phyloP scores from a whole-genome alignment of 2,113 vertebrate species.

The Thunnus maccoyii region DNA sequence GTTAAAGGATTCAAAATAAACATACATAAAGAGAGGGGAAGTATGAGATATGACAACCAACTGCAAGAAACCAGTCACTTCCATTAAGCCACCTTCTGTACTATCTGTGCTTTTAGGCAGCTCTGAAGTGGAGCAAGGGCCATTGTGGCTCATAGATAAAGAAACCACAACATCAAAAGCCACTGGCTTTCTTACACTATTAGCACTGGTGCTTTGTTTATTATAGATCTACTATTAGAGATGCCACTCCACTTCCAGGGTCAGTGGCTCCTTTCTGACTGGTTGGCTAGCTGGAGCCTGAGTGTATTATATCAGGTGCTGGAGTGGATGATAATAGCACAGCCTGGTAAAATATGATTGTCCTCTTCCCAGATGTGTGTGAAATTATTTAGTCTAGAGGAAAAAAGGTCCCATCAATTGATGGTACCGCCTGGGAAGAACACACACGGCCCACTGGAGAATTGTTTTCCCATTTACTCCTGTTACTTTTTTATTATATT shows the following conservation, averaged over 20 bases:
- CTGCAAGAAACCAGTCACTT: slow-evolving; percentile 27
- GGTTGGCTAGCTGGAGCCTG: slow-evolving; percentile 9
- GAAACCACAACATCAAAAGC: not conserved
- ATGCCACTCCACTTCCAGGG: slow-evolving; percentile 1
- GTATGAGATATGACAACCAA: not conserved
- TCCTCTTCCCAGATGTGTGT: slow-evolving; percentile 45
- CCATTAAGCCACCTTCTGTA: slow-evolving; percentile 26
- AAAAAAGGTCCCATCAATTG: slow-evolving; percentile 54
- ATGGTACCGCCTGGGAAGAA: slow-evolving; percentile 43
- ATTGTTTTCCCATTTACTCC: slow-evolving; percentile 65
- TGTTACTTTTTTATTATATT: slow-evolving; percentile 48
- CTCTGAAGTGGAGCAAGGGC: not conserved
- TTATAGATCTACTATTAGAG: slow-evolving; percentile 35
- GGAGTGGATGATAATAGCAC: slow-evolving; percentile 47
- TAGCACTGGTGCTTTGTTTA: slow-evolving; percentile 51
- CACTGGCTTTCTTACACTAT: slow-evolving; percentile 29
- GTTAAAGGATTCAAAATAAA: not conserved
- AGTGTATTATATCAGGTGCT: slow-evolving; percentile 28
- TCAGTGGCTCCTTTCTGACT: slow-evolving; percentile 19
- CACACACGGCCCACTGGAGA: slow-evolving; percentile 51
- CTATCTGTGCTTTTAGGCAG: not conserved
- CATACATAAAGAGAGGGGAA: not conserved
- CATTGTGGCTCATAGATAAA: slow-evolving; percentile 25
- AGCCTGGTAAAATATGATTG: slow-evolving; percentile 53
- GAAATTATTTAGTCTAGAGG: slow-evolving; percentile 66